These are phyloP conservation scores for Troglohyphantes excavatus DNA, from an alignment of 2,888 invertebrate genomes.

Conservation along the genomic window DNA sequence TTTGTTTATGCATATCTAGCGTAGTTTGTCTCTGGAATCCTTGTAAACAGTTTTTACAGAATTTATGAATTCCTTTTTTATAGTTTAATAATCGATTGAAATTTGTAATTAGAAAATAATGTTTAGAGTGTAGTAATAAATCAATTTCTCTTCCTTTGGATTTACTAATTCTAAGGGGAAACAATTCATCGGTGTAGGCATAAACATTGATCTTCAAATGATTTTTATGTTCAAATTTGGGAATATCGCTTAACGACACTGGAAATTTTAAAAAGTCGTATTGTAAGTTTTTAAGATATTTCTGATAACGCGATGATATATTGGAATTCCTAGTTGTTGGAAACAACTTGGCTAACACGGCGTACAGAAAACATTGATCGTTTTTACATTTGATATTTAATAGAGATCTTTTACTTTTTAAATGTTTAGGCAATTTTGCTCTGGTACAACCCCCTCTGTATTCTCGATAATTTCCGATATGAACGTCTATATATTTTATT, in stretches of 20 bases:
- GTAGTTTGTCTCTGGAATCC: background rate
- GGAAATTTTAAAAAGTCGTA: background rate
- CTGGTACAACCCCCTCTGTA: background rate
- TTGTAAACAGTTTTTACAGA: background rate
- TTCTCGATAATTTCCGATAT: background rate
- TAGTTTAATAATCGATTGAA: background rate
- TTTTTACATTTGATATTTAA: background rate
- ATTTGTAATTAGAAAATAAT: constrained; percentile 34
- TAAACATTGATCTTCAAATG: constrained; percentile 4
- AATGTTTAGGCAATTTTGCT: background rate
- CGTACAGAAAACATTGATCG: background rate
- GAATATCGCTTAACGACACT: background rate
- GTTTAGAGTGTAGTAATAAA: background rate
- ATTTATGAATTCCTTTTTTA: background rate
- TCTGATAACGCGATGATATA: background rate
- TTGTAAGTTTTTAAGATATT: background rate
- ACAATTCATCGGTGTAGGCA: background rate
- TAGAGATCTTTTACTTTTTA: background rate
- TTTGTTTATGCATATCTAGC: background rate
- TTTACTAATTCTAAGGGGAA: background rate
- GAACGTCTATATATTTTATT: background rate
- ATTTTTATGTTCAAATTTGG: background rate
- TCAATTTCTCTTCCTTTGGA: background rate
- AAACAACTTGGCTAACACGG: background rate
- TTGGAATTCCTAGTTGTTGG: background rate